These are phyloP conservation scores for Pleuronectes platessa DNA, from an alignment of 2,113 vertebrate species.

Conservation along the genomic window DNA sequence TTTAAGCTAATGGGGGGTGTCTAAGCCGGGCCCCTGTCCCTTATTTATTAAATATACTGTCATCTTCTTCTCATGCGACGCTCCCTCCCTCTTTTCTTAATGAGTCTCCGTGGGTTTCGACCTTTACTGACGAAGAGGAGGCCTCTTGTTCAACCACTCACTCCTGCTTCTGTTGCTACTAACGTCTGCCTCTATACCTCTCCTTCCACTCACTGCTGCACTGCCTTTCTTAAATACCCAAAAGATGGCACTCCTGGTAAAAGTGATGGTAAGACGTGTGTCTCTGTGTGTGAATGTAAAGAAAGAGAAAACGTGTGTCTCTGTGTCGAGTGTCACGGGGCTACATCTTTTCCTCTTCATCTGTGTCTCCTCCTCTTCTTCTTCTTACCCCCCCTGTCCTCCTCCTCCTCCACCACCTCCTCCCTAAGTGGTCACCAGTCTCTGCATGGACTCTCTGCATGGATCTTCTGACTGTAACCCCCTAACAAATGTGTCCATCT, in stretches of 20 bases:
- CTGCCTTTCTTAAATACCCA: constrained; percentile 86
- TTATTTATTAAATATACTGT: background rate
- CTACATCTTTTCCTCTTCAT: constrained; percentile 39
- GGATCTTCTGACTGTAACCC: constrained; percentile 68
- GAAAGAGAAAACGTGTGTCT: constrained; percentile 58
- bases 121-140: constrained; percentile 39
- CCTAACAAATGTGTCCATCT: constrained; percentile 39
- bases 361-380: constrained; percentile 74
- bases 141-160: constrained; percentile 47
- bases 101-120: constrained; percentile 13
- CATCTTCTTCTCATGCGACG: constrained; percentile 11
- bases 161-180: constrained; percentile 60
- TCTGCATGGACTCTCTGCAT: constrained; percentile 91
- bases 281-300: constrained; percentile 74
- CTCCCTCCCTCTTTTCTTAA: background rate
- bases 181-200: constrained; percentile 79
- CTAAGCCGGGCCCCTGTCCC: background rate
- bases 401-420: constrained; percentile 34
- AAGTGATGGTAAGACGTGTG: constrained; percentile 94
- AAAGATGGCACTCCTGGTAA: constrained; percentile 97
- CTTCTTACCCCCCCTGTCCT: constrained; percentile 51
- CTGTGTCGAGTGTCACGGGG: constrained; percentile 69
- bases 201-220: constrained; percentile 86
- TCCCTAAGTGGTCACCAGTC: constrained; percentile 79
- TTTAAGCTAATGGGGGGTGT: background rate